Conservation (phyloP, 2,888 invertebrate species). For the Drosophila limbata region DNA sequence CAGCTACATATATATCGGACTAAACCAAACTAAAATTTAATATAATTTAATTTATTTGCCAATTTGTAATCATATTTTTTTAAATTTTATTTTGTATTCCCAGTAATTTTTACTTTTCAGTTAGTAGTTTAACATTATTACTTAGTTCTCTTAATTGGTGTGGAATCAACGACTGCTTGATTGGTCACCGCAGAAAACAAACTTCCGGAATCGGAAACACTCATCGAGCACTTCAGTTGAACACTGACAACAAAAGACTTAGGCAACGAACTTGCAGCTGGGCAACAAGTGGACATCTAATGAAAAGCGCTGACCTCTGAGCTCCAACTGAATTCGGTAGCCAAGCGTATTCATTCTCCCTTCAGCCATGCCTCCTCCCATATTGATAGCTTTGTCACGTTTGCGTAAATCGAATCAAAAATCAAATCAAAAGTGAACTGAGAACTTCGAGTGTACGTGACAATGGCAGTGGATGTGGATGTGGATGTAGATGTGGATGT, state of each 20-base stretch:
- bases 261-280: slow-evolving; percentile 68
- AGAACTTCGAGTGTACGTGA: slow-evolving; percentile 50
- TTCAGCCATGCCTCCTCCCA: background rate
- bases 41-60: no score
- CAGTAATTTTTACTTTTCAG: background rate
- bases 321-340: slow-evolving; percentile 17
- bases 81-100: background rate
- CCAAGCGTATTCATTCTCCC: background rate
- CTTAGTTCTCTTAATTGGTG: background rate
- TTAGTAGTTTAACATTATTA: no score
- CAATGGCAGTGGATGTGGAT: slow-evolving; percentile 21
- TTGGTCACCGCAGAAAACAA: background rate
- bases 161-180: background rate
- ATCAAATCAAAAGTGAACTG: slow-evolving; percentile 33
- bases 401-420: slow-evolving; percentile 41
- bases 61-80: no score
- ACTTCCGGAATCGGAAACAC: slow-evolving; percentile 66
- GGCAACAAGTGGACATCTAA: slow-evolving; percentile 1
- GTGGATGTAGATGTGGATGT: background rate
- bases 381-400: slow-evolving; percentile 66
- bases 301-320: slow-evolving; percentile 44
- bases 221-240: slow-evolving; percentile 17
- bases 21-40: no score
- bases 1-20: no score
- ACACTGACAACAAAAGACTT: slow-evolving; percentile 68